phyloP scores from a whole-genome alignment of 2,888 invertebrate species.

The Ormyrus rosae region DNA sequence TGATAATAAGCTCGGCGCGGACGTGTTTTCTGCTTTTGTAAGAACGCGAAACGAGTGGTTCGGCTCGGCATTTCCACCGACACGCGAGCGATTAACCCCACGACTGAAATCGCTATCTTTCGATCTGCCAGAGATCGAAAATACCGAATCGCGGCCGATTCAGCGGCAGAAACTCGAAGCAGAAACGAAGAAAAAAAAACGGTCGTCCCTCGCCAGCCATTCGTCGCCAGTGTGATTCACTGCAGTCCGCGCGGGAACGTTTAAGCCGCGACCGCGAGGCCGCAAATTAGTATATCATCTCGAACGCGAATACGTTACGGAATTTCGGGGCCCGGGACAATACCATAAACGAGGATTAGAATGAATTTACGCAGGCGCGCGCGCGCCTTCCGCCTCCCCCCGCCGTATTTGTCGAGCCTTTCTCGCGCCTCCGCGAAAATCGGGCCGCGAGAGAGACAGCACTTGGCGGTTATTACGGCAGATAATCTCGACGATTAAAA shows the following conservation, averaged over 20 bases:
- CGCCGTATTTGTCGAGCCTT: slow-evolving; percentile 39
- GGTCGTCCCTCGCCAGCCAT: too few species aligned
- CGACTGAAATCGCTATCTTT: neutral
- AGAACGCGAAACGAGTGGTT: slow-evolving; percentile 10
- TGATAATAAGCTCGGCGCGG: too few species aligned
- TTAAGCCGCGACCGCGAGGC: neutral
- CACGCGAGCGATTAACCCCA: neutral
- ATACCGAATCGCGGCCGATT: too few species aligned
- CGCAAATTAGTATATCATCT: slow-evolving; percentile 51
- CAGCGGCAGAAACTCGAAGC: too few species aligned
- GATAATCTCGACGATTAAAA: slow-evolving; percentile 72
- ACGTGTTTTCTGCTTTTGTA: too few species aligned
- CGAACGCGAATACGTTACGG: slow-evolving; percentile 30
- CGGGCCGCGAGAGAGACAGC: slow-evolving; percentile 58
- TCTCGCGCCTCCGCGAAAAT: neutral
- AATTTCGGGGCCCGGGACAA: slow-evolving; percentile 22
- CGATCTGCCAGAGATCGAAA: too few species aligned
- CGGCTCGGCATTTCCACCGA: slow-evolving; percentile 19
- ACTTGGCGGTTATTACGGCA: slow-evolving; percentile 71
- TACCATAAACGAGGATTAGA: slow-evolving; percentile 52
- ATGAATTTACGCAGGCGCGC: slow-evolving; percentile 43
- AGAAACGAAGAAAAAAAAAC: too few species aligned
- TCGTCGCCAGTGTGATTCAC: too few species aligned
- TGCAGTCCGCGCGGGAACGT: too few species aligned
- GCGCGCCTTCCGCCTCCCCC: neutral